Conservation (phyloP, 2,113 vertebrate species). For the Erpornis zantholeuca region DNA sequence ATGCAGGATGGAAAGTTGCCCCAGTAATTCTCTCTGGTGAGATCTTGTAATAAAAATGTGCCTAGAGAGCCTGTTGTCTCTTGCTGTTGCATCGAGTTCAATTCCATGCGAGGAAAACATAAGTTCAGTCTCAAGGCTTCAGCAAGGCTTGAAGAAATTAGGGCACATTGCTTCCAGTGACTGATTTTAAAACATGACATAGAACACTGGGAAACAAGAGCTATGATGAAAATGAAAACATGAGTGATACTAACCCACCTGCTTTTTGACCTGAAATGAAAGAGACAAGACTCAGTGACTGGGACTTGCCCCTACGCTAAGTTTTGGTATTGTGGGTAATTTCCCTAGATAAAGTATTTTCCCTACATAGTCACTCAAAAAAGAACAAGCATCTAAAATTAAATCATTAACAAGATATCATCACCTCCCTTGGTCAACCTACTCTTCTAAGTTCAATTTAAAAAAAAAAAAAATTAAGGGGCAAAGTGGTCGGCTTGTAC, state of each 20-base stretch:
- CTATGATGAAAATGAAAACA: not conserved
- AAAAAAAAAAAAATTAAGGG: not conserved
- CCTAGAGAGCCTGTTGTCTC: not conserved
- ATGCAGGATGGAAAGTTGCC: not conserved
- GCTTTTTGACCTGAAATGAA: not conserved
- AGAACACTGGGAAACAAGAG: not conserved
- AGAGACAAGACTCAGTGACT: not conserved
- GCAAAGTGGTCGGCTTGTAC: not conserved
- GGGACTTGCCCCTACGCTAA: not conserved
- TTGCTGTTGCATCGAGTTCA: not conserved
- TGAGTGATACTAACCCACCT: not conserved
- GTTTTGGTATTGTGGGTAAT: not conserved
- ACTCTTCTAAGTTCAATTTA: not conserved
- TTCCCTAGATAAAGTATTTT: not conserved
- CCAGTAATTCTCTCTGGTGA: not conserved
- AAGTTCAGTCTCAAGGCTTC: not conserved
- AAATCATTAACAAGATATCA: not conserved
- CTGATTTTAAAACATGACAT: slow-evolving; percentile 17
- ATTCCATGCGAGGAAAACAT: not conserved
- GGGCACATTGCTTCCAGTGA: not conserved
- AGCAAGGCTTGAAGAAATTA: not conserved
- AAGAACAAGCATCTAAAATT: not conserved
- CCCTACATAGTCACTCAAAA: not conserved
- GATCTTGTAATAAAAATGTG: not conserved
- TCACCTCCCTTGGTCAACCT: not conserved